Conservation (phyloP, 2,113 vertebrate genomes). For the Donacobius atricapilla region DNA sequence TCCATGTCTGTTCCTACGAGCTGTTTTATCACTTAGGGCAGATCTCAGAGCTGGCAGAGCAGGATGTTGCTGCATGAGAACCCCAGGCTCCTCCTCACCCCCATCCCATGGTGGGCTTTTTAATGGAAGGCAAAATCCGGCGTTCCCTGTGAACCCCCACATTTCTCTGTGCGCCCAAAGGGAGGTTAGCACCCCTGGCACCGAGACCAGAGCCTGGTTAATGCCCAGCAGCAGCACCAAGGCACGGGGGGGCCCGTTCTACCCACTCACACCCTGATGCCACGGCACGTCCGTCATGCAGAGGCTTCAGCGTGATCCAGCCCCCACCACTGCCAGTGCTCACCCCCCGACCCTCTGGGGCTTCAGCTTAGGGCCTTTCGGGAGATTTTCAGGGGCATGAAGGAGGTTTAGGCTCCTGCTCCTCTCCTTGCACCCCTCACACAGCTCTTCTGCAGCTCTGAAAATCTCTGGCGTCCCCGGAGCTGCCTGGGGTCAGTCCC, state of each 20-base stretch:
- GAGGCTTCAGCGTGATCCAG: background rate
- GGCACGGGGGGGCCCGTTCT: background rate
- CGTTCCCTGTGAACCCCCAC: background rate
- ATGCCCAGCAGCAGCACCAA: background rate
- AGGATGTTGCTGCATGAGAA: slow-evolving; percentile 41
- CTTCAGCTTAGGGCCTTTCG: background rate
- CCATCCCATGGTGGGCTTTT: background rate
- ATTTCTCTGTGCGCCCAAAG: background rate
- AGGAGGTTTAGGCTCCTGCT: background rate
- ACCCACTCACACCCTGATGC: background rate
- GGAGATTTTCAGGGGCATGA: background rate
- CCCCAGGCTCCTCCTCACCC: background rate
- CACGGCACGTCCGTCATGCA: background rate
- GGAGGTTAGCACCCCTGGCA: background rate
- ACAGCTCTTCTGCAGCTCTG: background rate
- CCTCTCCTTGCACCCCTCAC: background rate
- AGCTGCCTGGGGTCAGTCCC: background rate
- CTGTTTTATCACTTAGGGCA: slow-evolving; percentile 20
- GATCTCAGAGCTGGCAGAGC: slow-evolving; percentile 5
- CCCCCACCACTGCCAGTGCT: background rate
- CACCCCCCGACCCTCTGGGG: background rate
- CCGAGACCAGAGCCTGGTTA: background rate
- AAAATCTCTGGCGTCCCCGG: background rate
- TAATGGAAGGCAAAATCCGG: background rate
- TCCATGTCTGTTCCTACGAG: slow-evolving; percentile 22